Percentiles rank a stretch among this genome's conserved stretches.
Conservation (phyloP, 2,888 invertebrate species). For the Seira ritae region DNA sequence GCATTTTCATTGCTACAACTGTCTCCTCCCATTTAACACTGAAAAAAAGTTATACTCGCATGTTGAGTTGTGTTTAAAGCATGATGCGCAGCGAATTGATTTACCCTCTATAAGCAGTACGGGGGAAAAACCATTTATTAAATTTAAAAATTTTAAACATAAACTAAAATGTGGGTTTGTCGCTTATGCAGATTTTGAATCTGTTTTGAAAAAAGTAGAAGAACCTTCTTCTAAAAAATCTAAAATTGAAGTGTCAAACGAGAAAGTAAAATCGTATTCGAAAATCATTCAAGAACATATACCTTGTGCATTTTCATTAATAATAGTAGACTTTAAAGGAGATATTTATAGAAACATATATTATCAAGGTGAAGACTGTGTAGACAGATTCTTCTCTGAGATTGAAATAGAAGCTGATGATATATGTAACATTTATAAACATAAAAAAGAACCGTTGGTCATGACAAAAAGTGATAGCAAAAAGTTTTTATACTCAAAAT, state of each 20-base stretch:
- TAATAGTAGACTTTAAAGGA: constrained; percentile 20
- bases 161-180: constrained; percentile 15
- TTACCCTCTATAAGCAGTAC: neutral
- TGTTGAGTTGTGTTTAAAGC: too few species aligned
- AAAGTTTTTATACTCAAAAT: neutral
- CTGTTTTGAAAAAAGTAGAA: neutral
- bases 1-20: constrained; percentile 24
- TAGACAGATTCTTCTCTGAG: neutral
- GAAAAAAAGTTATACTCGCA: too few species aligned
- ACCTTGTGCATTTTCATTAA: neutral
- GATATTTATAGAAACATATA: constrained; percentile 21
- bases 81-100: neutral
- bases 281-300: neutral
- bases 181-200: constrained; percentile 35
- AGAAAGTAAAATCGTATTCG: too few species aligned
- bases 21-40: neutral
- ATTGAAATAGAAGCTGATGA: neutral
- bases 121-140: neutral
- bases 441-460: neutral
- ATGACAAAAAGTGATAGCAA: neutral
- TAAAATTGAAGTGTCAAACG: constrained; percentile 8
- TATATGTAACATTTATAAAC: neutral
- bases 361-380: constrained; percentile 31
- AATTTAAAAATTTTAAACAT: constrained; percentile 25
- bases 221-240: neutral